These are phyloP conservation scores for Amphimallon solstitiale DNA, from an alignment of 2,888 invertebrate species.

Conservation along the genomic window DNA sequence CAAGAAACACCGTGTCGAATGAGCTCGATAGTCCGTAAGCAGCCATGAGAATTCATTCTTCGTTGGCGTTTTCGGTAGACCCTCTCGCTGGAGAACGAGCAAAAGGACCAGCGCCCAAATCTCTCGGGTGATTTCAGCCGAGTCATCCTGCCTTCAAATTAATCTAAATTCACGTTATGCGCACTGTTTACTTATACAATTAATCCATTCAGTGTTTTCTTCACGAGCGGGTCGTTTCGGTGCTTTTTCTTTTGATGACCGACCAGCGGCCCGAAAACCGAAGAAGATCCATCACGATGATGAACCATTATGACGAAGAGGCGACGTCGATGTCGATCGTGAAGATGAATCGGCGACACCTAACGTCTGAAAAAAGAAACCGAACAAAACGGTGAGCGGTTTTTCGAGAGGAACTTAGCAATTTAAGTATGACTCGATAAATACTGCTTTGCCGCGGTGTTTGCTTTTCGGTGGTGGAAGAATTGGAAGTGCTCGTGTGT, in stretches of 20 bases:
- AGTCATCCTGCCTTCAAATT: constrained; percentile 29
- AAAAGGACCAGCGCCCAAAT: constrained; percentile 40
- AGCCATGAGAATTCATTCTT: constrained; percentile 59
- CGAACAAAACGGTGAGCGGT: too few relatives aligned
- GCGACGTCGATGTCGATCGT: too few relatives aligned
- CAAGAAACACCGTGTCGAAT: constrained; percentile 58
- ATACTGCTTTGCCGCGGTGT: too few relatives aligned
- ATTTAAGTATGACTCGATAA: too few relatives aligned
- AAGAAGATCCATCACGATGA: neutral
- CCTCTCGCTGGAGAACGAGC: too few relatives aligned
- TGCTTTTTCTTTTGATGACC: constrained; percentile 2
- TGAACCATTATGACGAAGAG: too few relatives aligned
- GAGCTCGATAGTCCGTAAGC: constrained; percentile 60
- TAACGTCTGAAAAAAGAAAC: too few relatives aligned
- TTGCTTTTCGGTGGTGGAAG: neutral
- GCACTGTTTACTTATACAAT: constrained; percentile 35
- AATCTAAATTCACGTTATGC: constrained; percentile 25
- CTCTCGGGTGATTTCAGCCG: neutral
- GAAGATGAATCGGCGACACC: too few relatives aligned
- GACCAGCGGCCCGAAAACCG: neutral
- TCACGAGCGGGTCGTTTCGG: neutral
- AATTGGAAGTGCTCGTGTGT: neutral
- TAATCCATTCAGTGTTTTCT: constrained; percentile 32
- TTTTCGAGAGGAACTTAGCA: too few relatives aligned
- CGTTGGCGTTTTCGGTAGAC: constrained; percentile 41